These are phyloP conservation scores for Junonia oenone DNA, from an alignment of 2,888 invertebrate species.

Conservation along the genomic window DNA sequence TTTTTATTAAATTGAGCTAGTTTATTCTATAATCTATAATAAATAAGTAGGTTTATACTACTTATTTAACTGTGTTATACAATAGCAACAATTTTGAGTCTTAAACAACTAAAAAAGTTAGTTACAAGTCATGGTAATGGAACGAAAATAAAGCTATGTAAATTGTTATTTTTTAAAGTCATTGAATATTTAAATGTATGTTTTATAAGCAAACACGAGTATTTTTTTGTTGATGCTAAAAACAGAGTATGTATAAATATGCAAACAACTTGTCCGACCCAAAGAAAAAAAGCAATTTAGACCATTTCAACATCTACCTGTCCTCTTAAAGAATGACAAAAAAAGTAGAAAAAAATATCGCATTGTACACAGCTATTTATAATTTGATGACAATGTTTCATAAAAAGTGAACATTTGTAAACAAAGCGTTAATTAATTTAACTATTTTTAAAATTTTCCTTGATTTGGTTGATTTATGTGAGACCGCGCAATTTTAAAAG, in stretches of 20 bases:
- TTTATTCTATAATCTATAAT: too few relatives aligned
- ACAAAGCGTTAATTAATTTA: neutral
- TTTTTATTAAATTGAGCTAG: too few relatives aligned
- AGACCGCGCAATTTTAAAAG: too few relatives aligned
- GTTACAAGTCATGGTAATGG: too few relatives aligned
- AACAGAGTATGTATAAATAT: neutral
- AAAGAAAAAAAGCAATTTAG: slow-evolving; percentile 16
- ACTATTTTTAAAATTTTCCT: neutral
- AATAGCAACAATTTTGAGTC: too few relatives aligned
- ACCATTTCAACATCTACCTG: slow-evolving; percentile 29
- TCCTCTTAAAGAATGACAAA: neutral
- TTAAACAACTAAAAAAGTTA: too few relatives aligned
- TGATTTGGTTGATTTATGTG: too few relatives aligned
- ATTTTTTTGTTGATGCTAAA: neutral
- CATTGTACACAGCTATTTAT: neutral
- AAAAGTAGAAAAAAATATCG: neutral
- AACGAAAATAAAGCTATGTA: too few relatives aligned
- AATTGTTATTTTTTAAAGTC: neutral
- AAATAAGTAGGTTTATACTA: too few relatives aligned
- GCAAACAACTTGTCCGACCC: slow-evolving; percentile 1
- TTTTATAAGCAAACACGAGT: neutral
- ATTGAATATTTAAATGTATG: neutral
- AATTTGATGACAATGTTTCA: neutral
- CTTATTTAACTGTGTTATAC: too few relatives aligned
- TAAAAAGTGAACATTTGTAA: neutral